Base-by-base conservation (phyloP, 2,113 vertebrate genomes). In the Cepphus grylle region DNA sequence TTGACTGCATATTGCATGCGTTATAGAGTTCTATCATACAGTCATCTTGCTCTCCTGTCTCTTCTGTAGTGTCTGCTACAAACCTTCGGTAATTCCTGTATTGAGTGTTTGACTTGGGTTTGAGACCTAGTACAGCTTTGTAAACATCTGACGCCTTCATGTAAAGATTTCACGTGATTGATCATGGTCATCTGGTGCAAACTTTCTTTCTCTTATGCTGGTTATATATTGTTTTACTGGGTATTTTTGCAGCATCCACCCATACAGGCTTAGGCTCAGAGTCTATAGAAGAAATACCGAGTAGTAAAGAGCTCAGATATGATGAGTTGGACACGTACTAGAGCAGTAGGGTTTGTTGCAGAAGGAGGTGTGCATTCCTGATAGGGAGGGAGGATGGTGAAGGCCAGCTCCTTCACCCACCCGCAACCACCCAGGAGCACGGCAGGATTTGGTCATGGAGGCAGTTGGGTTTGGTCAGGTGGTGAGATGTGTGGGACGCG, bases 371-470 rank as follows among this genome's bases (percentile, higher is more conserved):
- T 7, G 36, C 15, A 2, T 32, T 80, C 16, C 3, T 36, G 59
- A 9, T 1, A 4, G 50, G 30, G 53, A 55, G 17, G 26, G 38
- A 77, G n/a, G 23, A 21, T 50, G 69, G 36, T 65, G 19, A 15
- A 79, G 25, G 25, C 42, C 4, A 4, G 6, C 47, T 62, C 34
- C 58, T 59, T 59, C 21, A 59, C 58, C 34, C 21, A 25, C 21
- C 42, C 2, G 2, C 27, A 29, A 66, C 58, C 0, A 0, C 34
- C 17, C 69, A 43, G 62, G 22, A 70, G 34, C 49, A 22, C 0
- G 0, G 13, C 15, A 22, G 0, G 29, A 27, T 27, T 43, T 80
- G 38, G 19, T 59, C 26, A 11, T 18, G 40, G 45, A 72, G 45
- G 14, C 5, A 14, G 14, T 10, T 47, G 45, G 34, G 19, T 81